These are phyloP conservation scores for Chaetura pelagica DNA, from an alignment of 2,113 vertebrate species.

Conservation along the genomic window DNA sequence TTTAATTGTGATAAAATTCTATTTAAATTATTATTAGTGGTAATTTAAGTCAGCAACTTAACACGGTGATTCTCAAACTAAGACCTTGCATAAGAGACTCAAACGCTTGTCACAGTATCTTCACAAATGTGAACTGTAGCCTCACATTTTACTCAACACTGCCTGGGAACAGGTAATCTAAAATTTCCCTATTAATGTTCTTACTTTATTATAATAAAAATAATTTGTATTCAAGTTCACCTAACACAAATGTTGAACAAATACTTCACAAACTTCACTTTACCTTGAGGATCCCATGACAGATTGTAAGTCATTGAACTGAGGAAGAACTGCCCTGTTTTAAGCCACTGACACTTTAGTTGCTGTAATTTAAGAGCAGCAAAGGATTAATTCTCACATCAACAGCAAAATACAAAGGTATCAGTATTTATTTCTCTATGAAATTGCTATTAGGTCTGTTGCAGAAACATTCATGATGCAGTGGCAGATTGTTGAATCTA, in stretches of 20 bases:
- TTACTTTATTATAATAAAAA: background rate
- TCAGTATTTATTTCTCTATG: background rate
- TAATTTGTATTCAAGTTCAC: background rate
- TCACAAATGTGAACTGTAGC: background rate
- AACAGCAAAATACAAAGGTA: background rate
- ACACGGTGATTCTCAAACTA: background rate
- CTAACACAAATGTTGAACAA: conserved; percentile 12
- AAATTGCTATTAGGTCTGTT: background rate
- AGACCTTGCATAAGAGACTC: background rate
- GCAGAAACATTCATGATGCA: background rate
- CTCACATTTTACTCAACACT: background rate
- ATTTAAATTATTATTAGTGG: background rate
- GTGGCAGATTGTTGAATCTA: background rate
- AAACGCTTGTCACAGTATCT: background rate
- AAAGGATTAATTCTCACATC: conserved; percentile 9
- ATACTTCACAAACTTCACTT: conserved; percentile 16
- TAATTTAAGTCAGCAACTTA: background rate
- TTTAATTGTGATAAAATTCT: background rate
- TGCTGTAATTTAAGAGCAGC: conserved; percentile 78
- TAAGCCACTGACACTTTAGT: conserved; percentile 97
- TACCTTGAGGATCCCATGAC: conserved; percentile 99
- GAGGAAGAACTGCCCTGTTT: conserved; percentile 97
- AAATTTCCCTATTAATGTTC: background rate
- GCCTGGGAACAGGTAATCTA: background rate
- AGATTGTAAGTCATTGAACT: conserved; percentile 96